Percentiles rank a stretch among this genome's conserved stretches.
Evolutionary conservation across 2,113 vertebrate species (phyloP).

Genomic region (Serinus canaria): DNA sequence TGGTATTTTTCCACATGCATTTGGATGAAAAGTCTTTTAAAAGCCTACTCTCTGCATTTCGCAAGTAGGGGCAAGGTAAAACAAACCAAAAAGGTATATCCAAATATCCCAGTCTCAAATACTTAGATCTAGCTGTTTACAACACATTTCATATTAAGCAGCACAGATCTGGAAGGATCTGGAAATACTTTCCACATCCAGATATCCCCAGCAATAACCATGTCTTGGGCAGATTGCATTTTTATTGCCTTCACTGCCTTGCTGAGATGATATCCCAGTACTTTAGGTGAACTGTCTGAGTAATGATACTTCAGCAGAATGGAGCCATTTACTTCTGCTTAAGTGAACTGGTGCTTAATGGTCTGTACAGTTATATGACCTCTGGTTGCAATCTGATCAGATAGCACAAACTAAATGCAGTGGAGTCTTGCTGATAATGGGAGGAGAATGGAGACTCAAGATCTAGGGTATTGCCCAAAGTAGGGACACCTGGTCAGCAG

Average conservation of each 20-base stretch:
- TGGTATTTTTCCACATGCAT: not conserved
- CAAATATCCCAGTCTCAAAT: not conserved
- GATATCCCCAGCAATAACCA: constrained; percentile 51
- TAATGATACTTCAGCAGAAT: constrained; percentile 35
- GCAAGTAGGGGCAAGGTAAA: not conserved
- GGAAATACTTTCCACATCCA: constrained; percentile 57
- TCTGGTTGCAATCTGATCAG: constrained; percentile 39
- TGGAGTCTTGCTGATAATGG: not conserved
- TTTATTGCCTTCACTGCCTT: constrained; percentile 49
- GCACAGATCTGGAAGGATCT: constrained; percentile 44
- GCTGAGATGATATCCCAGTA: not conserved
- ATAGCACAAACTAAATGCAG: not conserved
- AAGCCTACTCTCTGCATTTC: not conserved
- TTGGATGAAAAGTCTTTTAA: constrained; percentile 3
- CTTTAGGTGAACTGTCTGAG: not conserved
- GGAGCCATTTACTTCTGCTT: constrained; percentile 28
- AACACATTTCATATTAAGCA: not conserved
- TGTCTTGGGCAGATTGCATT: not conserved
- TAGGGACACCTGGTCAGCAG: not conserved
- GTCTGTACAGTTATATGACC: constrained; percentile 28
- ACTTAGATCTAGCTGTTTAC: not conserved
- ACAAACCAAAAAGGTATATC: not conserved
- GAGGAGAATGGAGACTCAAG: not conserved
- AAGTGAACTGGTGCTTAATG: constrained; percentile 54
- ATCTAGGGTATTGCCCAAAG: not conserved